Evolutionary conservation across 1,140 invertebrate species (phyloP).

Genomic region (Cherax destructor): DNA sequence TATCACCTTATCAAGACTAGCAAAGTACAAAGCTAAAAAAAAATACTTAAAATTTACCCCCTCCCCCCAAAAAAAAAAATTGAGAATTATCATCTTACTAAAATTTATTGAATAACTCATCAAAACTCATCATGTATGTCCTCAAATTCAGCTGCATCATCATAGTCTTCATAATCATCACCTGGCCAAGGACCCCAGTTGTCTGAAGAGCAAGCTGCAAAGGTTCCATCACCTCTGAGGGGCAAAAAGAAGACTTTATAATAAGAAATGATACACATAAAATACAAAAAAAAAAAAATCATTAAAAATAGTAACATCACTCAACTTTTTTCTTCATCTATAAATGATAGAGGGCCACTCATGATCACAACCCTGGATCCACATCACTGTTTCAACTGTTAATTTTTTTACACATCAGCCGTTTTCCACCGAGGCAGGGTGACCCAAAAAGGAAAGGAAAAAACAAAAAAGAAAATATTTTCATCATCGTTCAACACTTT

Average conservation of each 20-base stretch:
- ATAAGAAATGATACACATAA: background rate
- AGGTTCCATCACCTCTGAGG: slow-evolving; percentile 40
- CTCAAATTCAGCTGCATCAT: slow-evolving; percentile 50
- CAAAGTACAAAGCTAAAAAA: background rate
- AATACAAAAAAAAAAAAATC: background rate
- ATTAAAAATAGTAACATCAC: background rate
- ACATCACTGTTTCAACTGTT: no score
- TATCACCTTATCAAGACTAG: background rate
- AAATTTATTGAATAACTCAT: background rate
- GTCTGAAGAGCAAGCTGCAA: slow-evolving; percentile 34
- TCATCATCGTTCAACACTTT: no score
- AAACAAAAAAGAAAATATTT: no score
- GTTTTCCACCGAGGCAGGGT: no score
- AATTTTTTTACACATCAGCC: no score
- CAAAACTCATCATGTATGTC: slow-evolving; percentile 60
- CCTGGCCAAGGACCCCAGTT: slow-evolving; percentile 60
- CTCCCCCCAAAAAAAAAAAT: no score
- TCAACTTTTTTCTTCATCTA: background rate
- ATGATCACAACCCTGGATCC: no score
- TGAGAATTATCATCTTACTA: background rate
- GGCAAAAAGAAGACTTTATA: background rate
- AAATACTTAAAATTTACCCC: background rate
- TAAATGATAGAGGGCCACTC: no score
- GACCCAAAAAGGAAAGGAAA: no score
- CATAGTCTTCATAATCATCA: slow-evolving; percentile 56